These are phyloP conservation scores for Craterocephalus amniculus DNA, from an alignment of 2,797 vertebrate genomes.

Conservation along the genomic window DNA sequence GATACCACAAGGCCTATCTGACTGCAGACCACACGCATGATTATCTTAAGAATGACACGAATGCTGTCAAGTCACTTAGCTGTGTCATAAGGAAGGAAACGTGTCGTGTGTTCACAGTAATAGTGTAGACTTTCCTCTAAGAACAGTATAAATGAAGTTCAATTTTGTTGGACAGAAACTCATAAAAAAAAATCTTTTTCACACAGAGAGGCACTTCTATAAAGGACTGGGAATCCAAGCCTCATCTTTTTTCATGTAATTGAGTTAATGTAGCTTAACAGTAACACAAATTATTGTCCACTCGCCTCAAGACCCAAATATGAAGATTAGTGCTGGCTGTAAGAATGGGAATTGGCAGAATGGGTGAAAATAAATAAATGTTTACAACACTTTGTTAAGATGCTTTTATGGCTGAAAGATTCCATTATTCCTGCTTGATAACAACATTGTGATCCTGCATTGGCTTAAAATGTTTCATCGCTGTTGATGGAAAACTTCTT, in stretches of 20 bases:
- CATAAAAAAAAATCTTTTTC: slow-evolving; percentile 18
- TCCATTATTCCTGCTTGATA: slow-evolving; percentile 31
- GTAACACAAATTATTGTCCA: slow-evolving; percentile 55
- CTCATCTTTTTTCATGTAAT: slow-evolving; percentile 44
- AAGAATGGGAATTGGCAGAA: slow-evolving; percentile 43
- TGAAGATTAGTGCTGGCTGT: slow-evolving; percentile 50
- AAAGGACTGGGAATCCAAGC: slow-evolving; percentile 12
- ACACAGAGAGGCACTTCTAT: slow-evolving; percentile 37
- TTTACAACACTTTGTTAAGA: slow-evolving; percentile 23
- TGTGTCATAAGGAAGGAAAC: slow-evolving; percentile 49
- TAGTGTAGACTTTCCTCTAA: slow-evolving; percentile 26
- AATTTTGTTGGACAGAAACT: slow-evolving; percentile 32
- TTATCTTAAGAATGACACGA: slow-evolving; percentile 30
- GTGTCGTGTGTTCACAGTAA: slow-evolving; percentile 35
- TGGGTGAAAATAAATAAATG: slow-evolving; percentile 46
- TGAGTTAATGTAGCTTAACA: slow-evolving; percentile 66
- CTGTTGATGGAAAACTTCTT: neutral
- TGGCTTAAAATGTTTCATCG: slow-evolving; percentile 12
- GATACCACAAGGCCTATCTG: slow-evolving; percentile 15
- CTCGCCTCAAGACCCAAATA: slow-evolving; percentile 60
- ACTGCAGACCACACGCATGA: slow-evolving; percentile 28
- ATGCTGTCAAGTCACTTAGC: slow-evolving; percentile 33
- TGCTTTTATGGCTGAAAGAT: neutral
- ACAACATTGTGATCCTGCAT: slow-evolving; percentile 16
- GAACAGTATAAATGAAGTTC: slow-evolving; percentile 14